Evolutionary conservation across 92 coral and sea anemone species (phyloP).

Genomic region (Parazoanthus atlanticus): DNA sequence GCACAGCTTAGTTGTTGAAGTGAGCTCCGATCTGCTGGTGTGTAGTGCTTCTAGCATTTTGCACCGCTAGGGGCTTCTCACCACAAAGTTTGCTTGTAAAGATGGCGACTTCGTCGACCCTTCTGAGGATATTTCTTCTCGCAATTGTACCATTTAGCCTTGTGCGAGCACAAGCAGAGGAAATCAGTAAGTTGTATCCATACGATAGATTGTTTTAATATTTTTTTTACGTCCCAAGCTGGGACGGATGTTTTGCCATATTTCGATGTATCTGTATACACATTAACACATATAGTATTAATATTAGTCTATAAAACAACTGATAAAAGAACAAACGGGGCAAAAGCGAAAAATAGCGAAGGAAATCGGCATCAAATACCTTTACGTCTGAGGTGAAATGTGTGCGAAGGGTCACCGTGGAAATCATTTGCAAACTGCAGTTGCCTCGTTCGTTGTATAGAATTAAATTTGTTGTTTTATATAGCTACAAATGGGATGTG

Average conservation of each 20-base stretch:
- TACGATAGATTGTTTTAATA: neutral
- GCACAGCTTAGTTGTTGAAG: conserved; percentile 41
- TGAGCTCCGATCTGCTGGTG: conserved; percentile 41
- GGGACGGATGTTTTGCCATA: neutral
- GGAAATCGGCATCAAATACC: conserved; percentile 23
- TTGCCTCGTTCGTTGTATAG: neutral
- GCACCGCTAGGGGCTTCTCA: conserved; percentile 43
- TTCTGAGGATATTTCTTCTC: neutral
- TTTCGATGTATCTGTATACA: neutral
- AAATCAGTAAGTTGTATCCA: neutral
- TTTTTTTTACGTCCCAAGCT: neutral
- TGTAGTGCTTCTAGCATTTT: conserved; percentile 36
- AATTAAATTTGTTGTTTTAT: neutral
- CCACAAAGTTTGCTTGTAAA: conserved; percentile 32
- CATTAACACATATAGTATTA: neutral
- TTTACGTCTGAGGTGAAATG: conserved; percentile 2
- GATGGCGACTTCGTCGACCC: conserved; percentile 18
- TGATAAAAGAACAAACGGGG: conserved; percentile 2
- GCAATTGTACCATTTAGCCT: neutral
- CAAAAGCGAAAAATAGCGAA: neutral
- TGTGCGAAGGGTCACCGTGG: conserved; percentile 9
- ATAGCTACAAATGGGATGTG: neutral
- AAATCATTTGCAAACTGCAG: neutral
- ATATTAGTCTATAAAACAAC: neutral
- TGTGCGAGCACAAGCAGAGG: conserved; percentile 11